These are phyloP conservation scores for Ammodramus savannarum DNA, from an alignment of 2,113 vertebrate genomes.

Conservation along the genomic window DNA sequence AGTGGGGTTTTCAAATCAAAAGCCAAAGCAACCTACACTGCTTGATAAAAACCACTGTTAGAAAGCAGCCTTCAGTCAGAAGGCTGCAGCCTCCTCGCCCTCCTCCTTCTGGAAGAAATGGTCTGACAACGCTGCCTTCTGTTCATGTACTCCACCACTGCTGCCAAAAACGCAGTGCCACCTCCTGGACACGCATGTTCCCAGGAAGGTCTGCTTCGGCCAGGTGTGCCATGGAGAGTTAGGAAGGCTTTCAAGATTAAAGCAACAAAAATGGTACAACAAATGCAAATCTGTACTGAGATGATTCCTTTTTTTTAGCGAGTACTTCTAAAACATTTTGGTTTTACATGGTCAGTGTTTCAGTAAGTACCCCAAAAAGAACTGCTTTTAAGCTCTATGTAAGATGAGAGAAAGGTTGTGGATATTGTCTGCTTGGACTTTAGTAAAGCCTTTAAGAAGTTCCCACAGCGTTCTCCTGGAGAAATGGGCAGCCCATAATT, in stretches of 20 bases:
- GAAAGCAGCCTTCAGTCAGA: neutral
- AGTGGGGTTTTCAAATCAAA: neutral
- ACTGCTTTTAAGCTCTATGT: neutral
- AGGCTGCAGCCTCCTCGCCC: neutral
- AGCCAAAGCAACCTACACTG: neutral
- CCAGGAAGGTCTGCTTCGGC: accelerated
- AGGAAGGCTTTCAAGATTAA: neutral
- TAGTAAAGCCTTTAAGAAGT: neutral
- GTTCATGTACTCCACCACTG: neutral
- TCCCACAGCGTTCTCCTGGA: neutral
- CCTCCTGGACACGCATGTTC: neutral
- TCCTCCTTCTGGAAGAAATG: neutral
- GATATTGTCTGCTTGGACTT: neutral
- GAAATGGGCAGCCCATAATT: neutral
- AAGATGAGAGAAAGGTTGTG: neutral
- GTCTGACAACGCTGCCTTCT: neutral
- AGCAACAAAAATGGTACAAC: neutral
- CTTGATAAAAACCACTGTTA: neutral
- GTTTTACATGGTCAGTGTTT: neutral
- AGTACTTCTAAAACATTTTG: neutral
- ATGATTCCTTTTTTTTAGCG: neutral
- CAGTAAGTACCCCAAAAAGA: neutral
- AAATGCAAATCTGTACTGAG: accelerated
- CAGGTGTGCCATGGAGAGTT: accelerated
- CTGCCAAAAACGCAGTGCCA: neutral